A percentile compares a stretch with the other conserved stretches of the same genome.
These are phyloP conservation scores for Tenualosa thibaudeaui DNA, from an alignment of 2,797 vertebrate genomes.

Conservation along the genomic window DNA sequence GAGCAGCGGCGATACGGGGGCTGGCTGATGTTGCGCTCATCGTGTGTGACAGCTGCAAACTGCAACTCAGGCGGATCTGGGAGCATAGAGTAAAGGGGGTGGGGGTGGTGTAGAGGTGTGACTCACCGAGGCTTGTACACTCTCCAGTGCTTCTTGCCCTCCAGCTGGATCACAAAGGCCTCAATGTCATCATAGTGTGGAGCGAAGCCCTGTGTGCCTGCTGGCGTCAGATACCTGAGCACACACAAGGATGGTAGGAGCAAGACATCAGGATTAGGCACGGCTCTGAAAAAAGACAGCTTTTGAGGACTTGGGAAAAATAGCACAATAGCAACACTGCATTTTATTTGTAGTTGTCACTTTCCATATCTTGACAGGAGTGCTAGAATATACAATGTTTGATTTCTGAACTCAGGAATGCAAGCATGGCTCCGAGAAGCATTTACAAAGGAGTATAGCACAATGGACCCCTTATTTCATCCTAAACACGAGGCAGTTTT, in stretches of 20 bases:
- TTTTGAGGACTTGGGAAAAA: neutral
- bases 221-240: slow-evolving; percentile 87
- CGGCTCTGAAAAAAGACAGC: neutral
- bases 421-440: too few species aligned
- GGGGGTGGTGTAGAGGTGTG: neutral
- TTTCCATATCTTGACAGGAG: too few species aligned
- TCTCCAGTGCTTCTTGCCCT: slow-evolving; percentile 94
- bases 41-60: neutral
- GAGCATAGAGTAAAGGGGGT: neutral
- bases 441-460: too few species aligned
- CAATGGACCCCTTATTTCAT: too few species aligned
- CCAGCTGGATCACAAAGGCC: slow-evolving; percentile 94
- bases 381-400: neutral
- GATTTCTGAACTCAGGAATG: too few species aligned
- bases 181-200: slow-evolving; percentile 98
- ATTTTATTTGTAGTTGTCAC: neutral
- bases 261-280: neutral
- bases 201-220: slow-evolving; percentile 92
- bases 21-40: neutral
- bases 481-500: too few species aligned
- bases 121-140: slow-evolving; percentile 86
- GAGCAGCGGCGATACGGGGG: neutral
- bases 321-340: neutral
- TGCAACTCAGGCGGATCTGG: neutral
- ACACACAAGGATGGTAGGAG: neutral